Conservation (phyloP, 2,113 vertebrate species). For the Camelus bactrianus region DNA sequence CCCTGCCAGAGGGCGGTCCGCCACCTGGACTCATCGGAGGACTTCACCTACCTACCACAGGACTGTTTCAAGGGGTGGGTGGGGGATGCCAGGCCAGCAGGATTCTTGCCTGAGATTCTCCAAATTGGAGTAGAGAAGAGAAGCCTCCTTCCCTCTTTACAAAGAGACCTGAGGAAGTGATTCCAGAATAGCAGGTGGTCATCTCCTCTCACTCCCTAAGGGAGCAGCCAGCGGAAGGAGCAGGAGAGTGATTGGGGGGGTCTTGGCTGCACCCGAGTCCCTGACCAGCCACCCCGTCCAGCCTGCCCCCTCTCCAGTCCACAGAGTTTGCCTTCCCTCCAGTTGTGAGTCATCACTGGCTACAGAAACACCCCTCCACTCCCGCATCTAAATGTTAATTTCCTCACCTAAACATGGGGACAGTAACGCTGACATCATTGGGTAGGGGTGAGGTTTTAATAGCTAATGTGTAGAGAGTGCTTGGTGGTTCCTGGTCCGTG, state of each 20-base stretch:
- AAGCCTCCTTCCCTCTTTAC: background rate
- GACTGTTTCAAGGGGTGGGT: too few species aligned
- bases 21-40: accelerated
- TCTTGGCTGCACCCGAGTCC: background rate
- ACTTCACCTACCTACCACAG: too few species aligned
- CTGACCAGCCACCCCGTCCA: too few species aligned
- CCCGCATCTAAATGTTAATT: background rate
- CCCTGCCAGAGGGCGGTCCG: accelerated
- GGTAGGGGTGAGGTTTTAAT: background rate
- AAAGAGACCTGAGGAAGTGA: too few species aligned
- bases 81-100: background rate
- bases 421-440: too few species aligned
- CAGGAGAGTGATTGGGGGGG: accelerated
- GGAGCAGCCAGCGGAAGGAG: background rate
- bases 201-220: background rate
- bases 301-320: background rate
- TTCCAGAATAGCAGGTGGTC: background rate
- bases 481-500: background rate
- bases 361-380: background rate
- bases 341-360: background rate
- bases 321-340: too few species aligned
- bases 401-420: background rate
- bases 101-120: background rate
- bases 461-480: background rate
- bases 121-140: background rate